phyloP scores from a whole-genome alignment of 2,797 vertebrate species.

The Oceanodroma leucorhoa region DNA sequence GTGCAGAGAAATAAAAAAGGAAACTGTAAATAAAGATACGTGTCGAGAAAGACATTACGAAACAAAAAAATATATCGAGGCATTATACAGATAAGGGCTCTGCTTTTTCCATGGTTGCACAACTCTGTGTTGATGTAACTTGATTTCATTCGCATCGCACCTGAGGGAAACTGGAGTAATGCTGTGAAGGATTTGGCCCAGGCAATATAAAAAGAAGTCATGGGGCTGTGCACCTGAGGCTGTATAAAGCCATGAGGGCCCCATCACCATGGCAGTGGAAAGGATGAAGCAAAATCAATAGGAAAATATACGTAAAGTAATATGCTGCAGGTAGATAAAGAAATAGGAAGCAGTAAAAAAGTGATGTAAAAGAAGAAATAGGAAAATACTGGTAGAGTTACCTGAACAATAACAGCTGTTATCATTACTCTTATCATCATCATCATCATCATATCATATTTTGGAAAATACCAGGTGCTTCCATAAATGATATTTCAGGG shows the following conservation, averaged over 20 bases:
- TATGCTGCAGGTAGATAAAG: neutral
- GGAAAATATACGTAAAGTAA: neutral
- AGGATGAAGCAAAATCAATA: neutral
- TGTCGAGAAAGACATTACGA: neutral
- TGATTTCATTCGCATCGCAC: neutral
- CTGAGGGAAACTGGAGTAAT: neutral
- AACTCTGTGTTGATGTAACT: neutral
- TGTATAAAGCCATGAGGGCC: neutral
- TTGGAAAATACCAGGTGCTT: slow-evolving; percentile 20
- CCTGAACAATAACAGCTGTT: slow-evolving; percentile 17
- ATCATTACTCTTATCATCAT: neutral
- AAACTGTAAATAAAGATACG: slow-evolving; percentile 14
- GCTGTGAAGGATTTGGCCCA: neutral
- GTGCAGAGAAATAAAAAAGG: neutral
- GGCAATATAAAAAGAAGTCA: neutral
- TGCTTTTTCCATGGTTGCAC: neutral
- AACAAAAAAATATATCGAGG: neutral
- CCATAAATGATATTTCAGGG: slow-evolving; percentile 14
- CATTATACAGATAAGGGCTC: neutral
- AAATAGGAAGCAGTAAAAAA: neutral
- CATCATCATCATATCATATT: neutral
- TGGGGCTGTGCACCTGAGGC: neutral
- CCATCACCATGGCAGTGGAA: neutral
- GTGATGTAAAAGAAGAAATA: neutral
- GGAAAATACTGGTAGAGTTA: neutral